Percentiles rank a stretch among this genome's conserved stretches.
These are phyloP conservation scores for Thysanoteuthis rhombus DNA, from an alignment of 2,888 invertebrate genomes.

Conservation along the genomic window DNA sequence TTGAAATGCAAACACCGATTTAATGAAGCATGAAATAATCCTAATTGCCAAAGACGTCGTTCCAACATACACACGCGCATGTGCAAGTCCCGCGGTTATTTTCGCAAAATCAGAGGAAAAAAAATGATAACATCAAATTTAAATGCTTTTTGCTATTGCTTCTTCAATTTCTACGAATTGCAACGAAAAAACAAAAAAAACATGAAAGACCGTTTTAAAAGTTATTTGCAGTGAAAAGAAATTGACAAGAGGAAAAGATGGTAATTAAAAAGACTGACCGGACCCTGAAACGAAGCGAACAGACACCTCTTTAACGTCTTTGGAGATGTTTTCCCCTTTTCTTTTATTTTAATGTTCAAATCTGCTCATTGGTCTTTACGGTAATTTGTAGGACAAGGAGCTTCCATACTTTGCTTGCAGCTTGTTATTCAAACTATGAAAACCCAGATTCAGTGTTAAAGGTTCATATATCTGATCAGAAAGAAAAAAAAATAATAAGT, in stretches of 20 bases:
- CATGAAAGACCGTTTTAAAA: neutral
- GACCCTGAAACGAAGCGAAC: neutral
- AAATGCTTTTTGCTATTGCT: neutral
- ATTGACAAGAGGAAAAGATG: neutral
- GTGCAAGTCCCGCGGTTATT: slow-evolving; percentile 12
- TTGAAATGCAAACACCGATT: neutral
- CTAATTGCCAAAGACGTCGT: neutral
- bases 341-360: neutral
- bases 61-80: neutral
- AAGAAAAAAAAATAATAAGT: neutral
- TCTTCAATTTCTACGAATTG: neutral
- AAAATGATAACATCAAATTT: neutral
- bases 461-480: neutral
- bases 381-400: neutral
- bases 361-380: neutral
- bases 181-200: neutral
- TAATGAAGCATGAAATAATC: neutral
- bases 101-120: neutral
- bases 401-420: neutral
- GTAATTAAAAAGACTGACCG: neutral
- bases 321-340: neutral
- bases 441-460: neutral
- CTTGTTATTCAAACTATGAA: neutral
- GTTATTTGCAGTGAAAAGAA: neutral
- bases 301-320: neutral